phyloP scores from a whole-genome alignment of 2,888 invertebrate genomes.

The Tiliacea citrago region DNA sequence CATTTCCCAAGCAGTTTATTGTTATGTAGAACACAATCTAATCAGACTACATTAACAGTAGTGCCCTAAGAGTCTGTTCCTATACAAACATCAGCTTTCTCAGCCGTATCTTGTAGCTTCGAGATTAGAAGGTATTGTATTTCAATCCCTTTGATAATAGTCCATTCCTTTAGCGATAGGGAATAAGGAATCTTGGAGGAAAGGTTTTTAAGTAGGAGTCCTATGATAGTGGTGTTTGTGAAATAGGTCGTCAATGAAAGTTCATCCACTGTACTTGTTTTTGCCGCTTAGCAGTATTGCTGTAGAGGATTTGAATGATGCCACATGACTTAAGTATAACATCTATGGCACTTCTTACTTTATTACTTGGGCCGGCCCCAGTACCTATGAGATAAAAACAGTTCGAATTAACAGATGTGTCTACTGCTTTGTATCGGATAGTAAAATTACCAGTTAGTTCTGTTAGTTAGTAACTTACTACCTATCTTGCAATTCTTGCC shows the following conservation, averaged over 20 bases:
- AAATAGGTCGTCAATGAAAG: not conserved
- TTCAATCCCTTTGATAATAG: constrained; percentile 48
- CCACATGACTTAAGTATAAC: no score
- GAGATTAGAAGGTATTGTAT: constrained; percentile 53
- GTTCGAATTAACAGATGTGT: no score
- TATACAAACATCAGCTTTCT: constrained; percentile 43
- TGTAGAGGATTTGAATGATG: no score
- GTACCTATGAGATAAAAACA: no score
- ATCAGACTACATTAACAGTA: constrained; percentile 53
- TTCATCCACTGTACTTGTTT: not conserved
- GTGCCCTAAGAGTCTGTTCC: constrained; percentile 21
- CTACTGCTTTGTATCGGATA: no score
- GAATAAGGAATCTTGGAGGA: constrained; percentile 1
- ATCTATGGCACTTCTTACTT: no score
- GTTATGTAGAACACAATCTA: constrained; percentile 40
- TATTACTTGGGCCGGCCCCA: no score
- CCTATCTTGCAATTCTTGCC: not conserved
- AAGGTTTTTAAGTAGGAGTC: not conserved
- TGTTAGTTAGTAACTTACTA: no score
- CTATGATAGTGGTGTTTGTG: not conserved
- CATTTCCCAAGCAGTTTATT: constrained; percentile 45
- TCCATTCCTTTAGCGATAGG: constrained; percentile 12
- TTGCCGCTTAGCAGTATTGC: no score
- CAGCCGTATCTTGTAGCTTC: constrained; percentile 39
- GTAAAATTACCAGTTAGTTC: no score